Evolutionary conservation across 2,113 vertebrate genomes (phyloP), one percentile per base, ranked within the genome.

Genomic region (Notechis scutatus): DNA sequence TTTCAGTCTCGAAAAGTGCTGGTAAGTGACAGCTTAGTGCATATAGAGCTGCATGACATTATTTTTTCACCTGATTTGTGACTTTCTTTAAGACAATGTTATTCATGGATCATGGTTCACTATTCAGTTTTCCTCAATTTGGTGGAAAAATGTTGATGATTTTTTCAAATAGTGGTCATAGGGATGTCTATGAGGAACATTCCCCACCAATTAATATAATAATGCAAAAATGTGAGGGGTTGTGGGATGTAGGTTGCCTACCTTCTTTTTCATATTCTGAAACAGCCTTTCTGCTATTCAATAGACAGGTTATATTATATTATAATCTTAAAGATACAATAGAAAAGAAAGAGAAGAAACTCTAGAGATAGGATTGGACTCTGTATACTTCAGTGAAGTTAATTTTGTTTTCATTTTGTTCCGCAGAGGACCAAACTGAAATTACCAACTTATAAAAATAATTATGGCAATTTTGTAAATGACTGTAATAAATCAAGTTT

Each of bases 391-490:
- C 6, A 81, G 15, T 39, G 5, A 81, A 20, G 15, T 39, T 81
- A 81, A 39, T 74, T 74, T 34, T 3, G 15, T 20, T 85, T 94
- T 94, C 6, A 85, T 92, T 94, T 29, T 59, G 93, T 90, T 90
- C 9, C 47, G 21, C 55, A 34, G 88, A 85, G 23, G 24, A 26
- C 11, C 23, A 69, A 92, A 89, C 29, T 3, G 12, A 0, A 0
- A 4, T 6, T 7, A 1, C 29, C 90, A 6, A 39, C 89, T 94
- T 94, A 5, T 91, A 95, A 86, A 87, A 39, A 94, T 85, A 0
- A 91, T 92, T 92, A 81, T 93, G 74, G 92, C 34, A 55, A 94
- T 91, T 92, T 94, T 95, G n/a, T 88, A 61, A 56, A 89, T 1
- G 85, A 90, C 24, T 90, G 26, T 93, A 94, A 94, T 94, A 94